Conservation (phyloP, 2,797 vertebrate species). For the Mormyrus proboscirostris region DNA sequence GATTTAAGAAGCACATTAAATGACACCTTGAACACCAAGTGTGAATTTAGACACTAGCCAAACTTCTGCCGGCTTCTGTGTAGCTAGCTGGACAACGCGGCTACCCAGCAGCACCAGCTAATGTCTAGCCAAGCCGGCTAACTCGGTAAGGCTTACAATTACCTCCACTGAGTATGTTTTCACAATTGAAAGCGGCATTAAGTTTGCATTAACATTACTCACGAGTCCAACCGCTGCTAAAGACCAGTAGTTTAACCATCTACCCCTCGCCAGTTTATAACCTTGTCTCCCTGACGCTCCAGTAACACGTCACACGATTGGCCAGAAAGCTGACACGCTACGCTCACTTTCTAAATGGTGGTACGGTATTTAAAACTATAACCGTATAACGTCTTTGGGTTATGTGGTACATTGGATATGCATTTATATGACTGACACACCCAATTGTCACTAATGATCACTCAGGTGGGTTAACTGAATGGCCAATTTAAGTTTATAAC, state of each 20-base stretch:
- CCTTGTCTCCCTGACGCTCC: constrained; percentile 12
- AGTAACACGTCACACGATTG: constrained; percentile 2
- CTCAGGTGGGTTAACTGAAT: background rate
- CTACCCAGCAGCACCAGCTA: background rate
- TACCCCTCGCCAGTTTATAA: constrained; percentile 13
- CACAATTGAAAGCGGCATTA: background rate
- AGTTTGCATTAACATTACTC: constrained; percentile 14
- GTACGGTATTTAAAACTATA: background rate
- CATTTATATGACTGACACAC: constrained; percentile 14
- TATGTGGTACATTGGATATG: background rate
- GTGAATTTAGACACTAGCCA: background rate
- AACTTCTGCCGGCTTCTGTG: background rate
- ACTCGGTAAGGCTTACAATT: background rate
- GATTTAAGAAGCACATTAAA: background rate
- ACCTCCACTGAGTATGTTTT: background rate
- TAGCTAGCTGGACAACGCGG: background rate
- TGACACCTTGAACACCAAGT: background rate
- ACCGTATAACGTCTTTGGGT: background rate
- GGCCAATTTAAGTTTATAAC: background rate
- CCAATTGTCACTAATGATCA: constrained; percentile 13
- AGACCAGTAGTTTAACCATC: constrained; percentile 7
- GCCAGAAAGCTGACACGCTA: background rate
- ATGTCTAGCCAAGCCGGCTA: background rate
- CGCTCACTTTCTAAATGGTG: background rate
- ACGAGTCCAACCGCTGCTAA: constrained; percentile 20